Evolutionary conservation across 64 coral and sea anemone species (phyloP).

Genomic region (Pocillopora verrucosa): DNA sequence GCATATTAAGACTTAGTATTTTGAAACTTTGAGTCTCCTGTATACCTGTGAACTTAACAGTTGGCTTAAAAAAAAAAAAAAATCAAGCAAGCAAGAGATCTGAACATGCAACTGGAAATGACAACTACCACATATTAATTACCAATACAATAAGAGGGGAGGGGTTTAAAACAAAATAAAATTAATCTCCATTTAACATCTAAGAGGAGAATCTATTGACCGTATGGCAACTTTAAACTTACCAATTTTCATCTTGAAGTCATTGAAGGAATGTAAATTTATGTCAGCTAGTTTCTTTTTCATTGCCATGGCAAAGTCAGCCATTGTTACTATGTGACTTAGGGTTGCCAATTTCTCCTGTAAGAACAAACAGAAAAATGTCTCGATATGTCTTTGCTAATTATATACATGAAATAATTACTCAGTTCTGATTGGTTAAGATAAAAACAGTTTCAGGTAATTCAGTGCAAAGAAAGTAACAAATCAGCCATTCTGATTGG

Average conservation of each 20-base stretch:
- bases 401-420: too few species aligned
- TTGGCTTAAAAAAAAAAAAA: too few species aligned
- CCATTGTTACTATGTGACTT: conserved; percentile 81
- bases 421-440: not conserved
- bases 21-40: too few species aligned
- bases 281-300: conserved; percentile 95
- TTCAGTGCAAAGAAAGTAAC: too few species aligned
- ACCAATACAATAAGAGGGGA: too few species aligned
- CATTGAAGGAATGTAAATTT: conserved; percentile 95
- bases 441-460: too few species aligned
- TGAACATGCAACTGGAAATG: too few species aligned
- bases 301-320: conserved; percentile 99
- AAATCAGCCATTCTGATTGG: too few species aligned
- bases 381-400: not conserved
- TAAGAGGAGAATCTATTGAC: not conserved
- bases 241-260: conserved; percentile 99
- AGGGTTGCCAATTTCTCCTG: conserved; percentile 94
- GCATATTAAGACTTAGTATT: too few species aligned
- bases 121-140: too few species aligned
- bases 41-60: too few species aligned
- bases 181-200: not conserved
- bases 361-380: not conserved
- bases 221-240: conserved; percentile 22
- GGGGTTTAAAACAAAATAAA: not conserved
- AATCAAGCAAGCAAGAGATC: too few species aligned